Base-by-base conservation (phyloP, 2,797 vertebrate species). In the Natrix natrix region DNA sequence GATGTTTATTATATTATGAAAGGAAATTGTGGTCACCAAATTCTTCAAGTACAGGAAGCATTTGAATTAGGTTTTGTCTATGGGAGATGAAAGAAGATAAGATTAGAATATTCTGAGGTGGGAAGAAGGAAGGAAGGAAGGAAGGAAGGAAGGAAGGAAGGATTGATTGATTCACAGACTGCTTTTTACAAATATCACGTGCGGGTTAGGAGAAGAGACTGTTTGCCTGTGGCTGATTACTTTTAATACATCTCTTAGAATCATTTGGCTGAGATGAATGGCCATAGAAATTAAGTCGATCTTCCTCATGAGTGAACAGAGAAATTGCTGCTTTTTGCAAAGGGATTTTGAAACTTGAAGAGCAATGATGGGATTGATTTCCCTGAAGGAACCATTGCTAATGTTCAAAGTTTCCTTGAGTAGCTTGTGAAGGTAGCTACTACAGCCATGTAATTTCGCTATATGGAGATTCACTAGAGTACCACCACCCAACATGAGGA, bases 21-120 rank as follows among this genome's bases (percentile, higher is more conserved):
- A 60, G 83, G 86, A 54, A 87, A 87, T 10, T 48, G 56, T 32
- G 57, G 52, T 63, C 56, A 83, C 43, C 0, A 86, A n/a, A 32
- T 48, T 93, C 55, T 93, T 88, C 32, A 87, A 93, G 52, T 52
- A 32, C 52, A 89, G 91, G 69, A 90, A 86, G 69, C 69, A 59
- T 69, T 91, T 26, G 28, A 54, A 55, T 57, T 1, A 37, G 78
- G 13, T 28, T 90, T 92, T 90, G 91, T 88, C 89, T 32, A 20
- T 17, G 32, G 13, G n/a, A 56, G 86, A 91, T 90, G 63, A 91
- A 94, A 90, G 48, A 54, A 56, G 66, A 48, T 48, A 24, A 90
- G 26, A 59, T 90, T 24, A 94, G 26, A n/a, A n/a, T 37, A 54
- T 86, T 37, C 55, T 20, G 43, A 24, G 5, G 22, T 16, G 6